These are phyloP conservation scores for Probaryconus sp. DNA, from an alignment of 1,140 invertebrate species.

Conservation along the genomic window DNA sequence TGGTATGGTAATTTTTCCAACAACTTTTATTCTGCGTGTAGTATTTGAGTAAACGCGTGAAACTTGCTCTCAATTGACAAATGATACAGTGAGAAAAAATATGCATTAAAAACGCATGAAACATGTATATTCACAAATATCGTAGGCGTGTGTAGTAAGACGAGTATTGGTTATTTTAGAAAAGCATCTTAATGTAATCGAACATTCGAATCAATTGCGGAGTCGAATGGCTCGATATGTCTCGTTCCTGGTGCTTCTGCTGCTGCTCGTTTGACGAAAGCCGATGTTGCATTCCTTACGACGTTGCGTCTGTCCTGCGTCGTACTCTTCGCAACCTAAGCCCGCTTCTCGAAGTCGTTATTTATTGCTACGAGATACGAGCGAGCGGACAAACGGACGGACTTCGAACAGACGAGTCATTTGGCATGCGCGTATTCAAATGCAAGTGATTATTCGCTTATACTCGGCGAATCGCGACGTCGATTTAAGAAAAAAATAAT, in stretches of 20 bases:
- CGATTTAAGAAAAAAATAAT: conserved; percentile 66
- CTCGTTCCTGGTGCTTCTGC: too few relatives aligned
- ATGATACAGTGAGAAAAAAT: too few relatives aligned
- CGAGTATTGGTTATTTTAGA: conserved; percentile 68
- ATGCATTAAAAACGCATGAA: too few relatives aligned
- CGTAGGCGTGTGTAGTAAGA: too few relatives aligned
- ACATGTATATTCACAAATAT: too few relatives aligned
- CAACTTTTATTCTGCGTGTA: too few relatives aligned
- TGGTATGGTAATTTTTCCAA: too few relatives aligned
- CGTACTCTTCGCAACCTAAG: conserved; percentile 15
- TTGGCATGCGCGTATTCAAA: conserved; percentile 74
- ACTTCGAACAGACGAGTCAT: conserved; percentile 54
- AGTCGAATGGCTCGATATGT: conserved; percentile 62
- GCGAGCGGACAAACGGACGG: conserved; percentile 52
- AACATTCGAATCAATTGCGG: conserved; percentile 60
- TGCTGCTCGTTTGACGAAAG: conserved; percentile 66
- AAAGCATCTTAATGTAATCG: conserved; percentile 67
- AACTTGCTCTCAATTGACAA: too few relatives aligned
- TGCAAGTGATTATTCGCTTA: conserved; percentile 37
- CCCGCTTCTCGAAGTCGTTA: conserved; percentile 73
- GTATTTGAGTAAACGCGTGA: too few relatives aligned
- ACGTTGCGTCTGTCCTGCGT: conserved; percentile 73
- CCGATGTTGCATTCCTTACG: conserved; percentile 75
- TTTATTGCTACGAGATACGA: conserved; percentile 73
- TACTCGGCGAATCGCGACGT: conserved; percentile 47